Evolutionary conservation across 2,113 vertebrate genomes (phyloP).

Genomic region (Lucifuga dentata): DNA sequence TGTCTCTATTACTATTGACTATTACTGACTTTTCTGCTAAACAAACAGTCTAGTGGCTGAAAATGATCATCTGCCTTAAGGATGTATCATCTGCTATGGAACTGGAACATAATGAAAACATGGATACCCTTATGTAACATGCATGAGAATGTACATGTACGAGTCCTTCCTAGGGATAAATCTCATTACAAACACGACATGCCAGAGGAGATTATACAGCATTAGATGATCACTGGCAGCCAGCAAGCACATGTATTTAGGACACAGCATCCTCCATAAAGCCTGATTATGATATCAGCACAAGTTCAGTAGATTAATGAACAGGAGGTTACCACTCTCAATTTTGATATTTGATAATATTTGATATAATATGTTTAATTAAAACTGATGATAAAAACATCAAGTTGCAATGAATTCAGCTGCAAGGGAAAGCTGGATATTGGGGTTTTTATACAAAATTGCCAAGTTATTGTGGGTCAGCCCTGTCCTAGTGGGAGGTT

Average conservation of each 20-base stretch:
- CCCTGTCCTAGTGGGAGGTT: constrained; percentile 16
- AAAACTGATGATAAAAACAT: neutral
- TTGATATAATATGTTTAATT: no score
- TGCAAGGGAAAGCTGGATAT: neutral
- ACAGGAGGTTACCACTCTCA: no score
- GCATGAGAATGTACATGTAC: constrained; percentile 38
- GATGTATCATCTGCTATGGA: constrained; percentile 16
- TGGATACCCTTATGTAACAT: constrained; percentile 65
- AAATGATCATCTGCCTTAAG: constrained; percentile 19
- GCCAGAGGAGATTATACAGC: constrained; percentile 70
- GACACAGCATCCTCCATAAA: constrained; percentile 45
- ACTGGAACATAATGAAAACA: constrained; percentile 32
- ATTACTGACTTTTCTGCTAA: neutral
- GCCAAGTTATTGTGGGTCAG: neutral
- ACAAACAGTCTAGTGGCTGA: neutral
- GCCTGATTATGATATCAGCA: constrained; percentile 29
- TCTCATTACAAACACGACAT: constrained; percentile 43
- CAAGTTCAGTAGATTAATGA: neutral
- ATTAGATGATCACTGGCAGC: constrained; percentile 47
- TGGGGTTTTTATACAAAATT: neutral
- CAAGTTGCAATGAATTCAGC: neutral
- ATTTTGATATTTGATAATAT: no score
- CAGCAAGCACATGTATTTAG: constrained; percentile 59
- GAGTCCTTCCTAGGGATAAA: constrained; percentile 55
- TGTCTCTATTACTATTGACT: no score